These are phyloP conservation scores for Nesoenas mayeri DNA, from an alignment of 2,113 vertebrate genomes.

Conservation along the genomic window DNA sequence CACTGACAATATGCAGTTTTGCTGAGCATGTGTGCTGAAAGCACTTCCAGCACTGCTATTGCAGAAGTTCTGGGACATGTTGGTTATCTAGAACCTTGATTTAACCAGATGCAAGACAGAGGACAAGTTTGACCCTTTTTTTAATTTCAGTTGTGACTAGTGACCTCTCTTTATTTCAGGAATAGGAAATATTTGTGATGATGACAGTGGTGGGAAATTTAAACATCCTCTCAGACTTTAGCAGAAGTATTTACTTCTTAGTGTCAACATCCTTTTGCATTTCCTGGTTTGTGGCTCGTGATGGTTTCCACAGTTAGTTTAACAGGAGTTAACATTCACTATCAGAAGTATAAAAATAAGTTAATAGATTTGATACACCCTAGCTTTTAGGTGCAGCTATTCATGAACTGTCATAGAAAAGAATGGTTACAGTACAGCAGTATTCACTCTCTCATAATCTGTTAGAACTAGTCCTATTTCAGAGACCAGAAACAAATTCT, in stretches of 20 bases:
- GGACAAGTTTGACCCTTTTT: background rate
- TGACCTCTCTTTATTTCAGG: background rate
- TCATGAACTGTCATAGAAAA: background rate
- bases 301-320: background rate
- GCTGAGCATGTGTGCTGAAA: background rate
- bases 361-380: background rate
- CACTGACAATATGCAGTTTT: background rate
- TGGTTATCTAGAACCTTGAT: background rate
- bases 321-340: background rate
- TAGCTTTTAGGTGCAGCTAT: background rate
- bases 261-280: background rate
- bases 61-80: background rate
- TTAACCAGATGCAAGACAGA: background rate
- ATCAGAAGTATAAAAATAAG: background rate
- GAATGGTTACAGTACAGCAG: background rate
- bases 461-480: background rate
- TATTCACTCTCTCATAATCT: background rate
- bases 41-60: background rate
- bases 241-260: background rate
- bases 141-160: background rate
- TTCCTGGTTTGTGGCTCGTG: background rate
- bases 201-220: background rate
- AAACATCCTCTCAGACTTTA: background rate
- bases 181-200: background rate
- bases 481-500: background rate